Evolutionary conservation across 1,140 invertebrate species (phyloP).

Genomic region (Sesamia nonagrioides): DNA sequence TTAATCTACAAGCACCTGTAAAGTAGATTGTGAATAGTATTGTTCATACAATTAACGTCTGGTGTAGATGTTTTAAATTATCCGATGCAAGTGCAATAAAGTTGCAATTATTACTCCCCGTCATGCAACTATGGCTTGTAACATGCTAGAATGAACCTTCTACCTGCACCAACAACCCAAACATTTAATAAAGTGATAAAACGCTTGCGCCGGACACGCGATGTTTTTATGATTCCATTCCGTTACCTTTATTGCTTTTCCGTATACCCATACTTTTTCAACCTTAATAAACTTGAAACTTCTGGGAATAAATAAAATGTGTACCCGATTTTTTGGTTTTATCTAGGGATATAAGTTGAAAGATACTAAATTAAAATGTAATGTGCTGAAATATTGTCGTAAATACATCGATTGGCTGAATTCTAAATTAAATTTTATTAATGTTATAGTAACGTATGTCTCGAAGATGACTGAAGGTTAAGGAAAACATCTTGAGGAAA

Average conservation of each 20-base stretch:
- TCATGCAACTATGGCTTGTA: conserved; percentile 54
- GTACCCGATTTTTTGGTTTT: conserved; percentile 40
- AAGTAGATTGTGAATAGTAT: conserved; percentile 17
- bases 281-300: conserved; percentile 57
- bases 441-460: conserved; percentile 3
- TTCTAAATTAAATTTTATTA: conserved; percentile 11
- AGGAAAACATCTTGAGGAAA: no score
- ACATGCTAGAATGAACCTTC: conserved; percentile 40
- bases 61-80: conserved; percentile 39
- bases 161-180: conserved; percentile 49
- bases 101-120: conserved; percentile 34
- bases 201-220: conserved; percentile 73
- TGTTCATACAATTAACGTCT: conserved; percentile 35
- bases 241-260: conserved; percentile 54
- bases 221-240: conserved; percentile 76
- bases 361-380: conserved; percentile 43
- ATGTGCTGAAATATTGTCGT: conserved; percentile 31
- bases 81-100: conserved; percentile 24
- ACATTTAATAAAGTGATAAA: conserved; percentile 82
- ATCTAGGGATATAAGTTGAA: conserved; percentile 45
- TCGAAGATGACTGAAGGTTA: no score
- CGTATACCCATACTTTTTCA: conserved; percentile 51
- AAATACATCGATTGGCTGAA: conserved; percentile 38
- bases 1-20: neutral
- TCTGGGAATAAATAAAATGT: conserved; percentile 49